Conservation (phyloP, 2,113 vertebrate genomes). For the Pogona vitticeps region DNA sequence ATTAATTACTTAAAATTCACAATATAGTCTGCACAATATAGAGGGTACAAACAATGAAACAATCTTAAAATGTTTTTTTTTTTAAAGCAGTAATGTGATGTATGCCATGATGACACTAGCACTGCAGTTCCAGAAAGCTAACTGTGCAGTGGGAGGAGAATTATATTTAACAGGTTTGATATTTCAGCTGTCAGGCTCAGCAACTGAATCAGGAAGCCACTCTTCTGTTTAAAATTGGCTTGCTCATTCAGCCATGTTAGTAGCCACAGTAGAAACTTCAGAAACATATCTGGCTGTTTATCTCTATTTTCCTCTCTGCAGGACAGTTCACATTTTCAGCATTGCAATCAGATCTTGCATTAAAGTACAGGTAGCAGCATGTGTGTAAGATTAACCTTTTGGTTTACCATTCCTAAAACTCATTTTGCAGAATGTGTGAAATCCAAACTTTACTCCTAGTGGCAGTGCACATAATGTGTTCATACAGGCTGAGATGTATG, state of each 20-base stretch:
- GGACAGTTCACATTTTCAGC: neutral
- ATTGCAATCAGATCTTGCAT: neutral
- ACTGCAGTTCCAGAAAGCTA: neutral
- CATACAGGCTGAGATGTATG: neutral
- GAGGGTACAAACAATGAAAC: too few relatives aligned
- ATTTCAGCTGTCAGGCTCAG: too few relatives aligned
- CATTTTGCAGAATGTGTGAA: neutral
- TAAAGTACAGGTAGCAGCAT: neutral
- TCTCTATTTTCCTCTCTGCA: neutral
- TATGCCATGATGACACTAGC: neutral
- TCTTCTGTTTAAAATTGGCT: neutral
- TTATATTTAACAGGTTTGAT: too few relatives aligned
- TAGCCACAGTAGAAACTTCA: neutral
- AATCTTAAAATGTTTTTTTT: too few relatives aligned
- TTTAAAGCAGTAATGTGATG: neutral
- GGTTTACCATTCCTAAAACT: neutral
- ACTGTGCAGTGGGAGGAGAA: too few relatives aligned
- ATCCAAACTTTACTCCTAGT: neutral
- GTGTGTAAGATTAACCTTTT: neutral
- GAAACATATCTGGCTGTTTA: neutral
- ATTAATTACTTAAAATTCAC: too few relatives aligned
- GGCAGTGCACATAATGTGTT: neutral
- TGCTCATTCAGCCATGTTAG: neutral
- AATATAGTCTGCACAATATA: too few relatives aligned
- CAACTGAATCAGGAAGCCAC: neutral